Percentiles rank a stretch among this genome's conserved stretches.
Conservation (phyloP, 2,888 invertebrate genomes). For the Cyclophora albipunctata region DNA sequence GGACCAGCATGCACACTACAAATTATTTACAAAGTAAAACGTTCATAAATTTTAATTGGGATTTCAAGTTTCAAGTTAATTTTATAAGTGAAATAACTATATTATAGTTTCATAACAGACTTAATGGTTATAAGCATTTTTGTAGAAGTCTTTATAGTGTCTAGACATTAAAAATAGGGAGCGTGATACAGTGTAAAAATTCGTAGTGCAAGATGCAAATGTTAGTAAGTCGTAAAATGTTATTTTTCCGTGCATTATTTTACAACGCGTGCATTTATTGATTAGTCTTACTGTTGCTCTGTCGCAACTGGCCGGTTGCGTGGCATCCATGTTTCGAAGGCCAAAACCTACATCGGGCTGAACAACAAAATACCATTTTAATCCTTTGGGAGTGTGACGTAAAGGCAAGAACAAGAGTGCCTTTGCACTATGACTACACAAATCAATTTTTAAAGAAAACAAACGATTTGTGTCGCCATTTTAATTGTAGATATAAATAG, state of each 20-base stretch:
- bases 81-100: not conserved
- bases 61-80: no score
- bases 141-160: no score
- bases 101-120: not conserved
- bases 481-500: no score
- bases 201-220: slow-evolving; percentile 11
- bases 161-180: no score
- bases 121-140: no score
- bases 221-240: slow-evolving; percentile 12
- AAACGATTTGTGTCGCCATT: slow-evolving; percentile 5
- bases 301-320: slow-evolving; percentile 59
- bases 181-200: slow-evolving; percentile 2
- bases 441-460: slow-evolving; percentile 1
- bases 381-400: slow-evolving; percentile 18
- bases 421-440: slow-evolving; percentile 11
- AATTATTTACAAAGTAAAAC: no score
- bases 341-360: slow-evolving; percentile 67
- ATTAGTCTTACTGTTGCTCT: slow-evolving; percentile 62
- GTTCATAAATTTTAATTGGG: no score
- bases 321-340: slow-evolving; percentile 61
- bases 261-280: slow-evolving; percentile 45
- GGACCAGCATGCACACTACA: no score
- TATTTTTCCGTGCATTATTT: slow-evolving; percentile 27
- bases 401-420: slow-evolving; percentile 27
- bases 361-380: slow-evolving; percentile 41